Percentiles rank a stretch among this genome's conserved stretches.
Evolutionary conservation across 2,888 invertebrate genomes (phyloP).

Genomic region (Lasioglossum pauxillum): DNA sequence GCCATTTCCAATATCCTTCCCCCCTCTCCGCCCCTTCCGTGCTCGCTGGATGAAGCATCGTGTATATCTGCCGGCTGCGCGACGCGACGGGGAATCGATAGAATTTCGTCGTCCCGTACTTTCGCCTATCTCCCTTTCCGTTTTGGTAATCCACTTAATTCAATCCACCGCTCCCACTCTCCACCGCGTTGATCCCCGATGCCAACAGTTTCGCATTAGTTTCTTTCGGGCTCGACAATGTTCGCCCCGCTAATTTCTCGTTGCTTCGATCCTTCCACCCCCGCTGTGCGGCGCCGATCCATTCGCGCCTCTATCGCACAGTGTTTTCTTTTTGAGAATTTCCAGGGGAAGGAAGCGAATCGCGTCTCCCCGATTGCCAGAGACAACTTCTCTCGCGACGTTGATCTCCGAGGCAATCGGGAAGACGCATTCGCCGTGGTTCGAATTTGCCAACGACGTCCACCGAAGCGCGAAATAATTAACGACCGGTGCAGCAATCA

Average conservation of each 20-base stretch:
- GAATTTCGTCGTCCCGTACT: slow-evolving; percentile 64
- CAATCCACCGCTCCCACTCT: slow-evolving; percentile 43
- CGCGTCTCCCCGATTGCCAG: too few relatives aligned
- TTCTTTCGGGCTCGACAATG: slow-evolving; percentile 43
- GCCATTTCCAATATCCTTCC: slow-evolving; percentile 73
- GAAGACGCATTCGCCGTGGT: background rate
- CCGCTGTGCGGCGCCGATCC: slow-evolving; percentile 9
- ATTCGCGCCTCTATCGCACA: slow-evolving; percentile 19
- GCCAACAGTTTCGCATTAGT: slow-evolving; percentile 24
- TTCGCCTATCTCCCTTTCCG: slow-evolving; percentile 49
- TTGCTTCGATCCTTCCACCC: background rate
- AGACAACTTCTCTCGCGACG: background rate
- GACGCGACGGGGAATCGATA: slow-evolving; percentile 55
- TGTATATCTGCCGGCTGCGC: slow-evolving; percentile 43
- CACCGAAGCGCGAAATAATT: slow-evolving; percentile 29
- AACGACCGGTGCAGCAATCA: slow-evolving; percentile 32
- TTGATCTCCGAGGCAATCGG: background rate
- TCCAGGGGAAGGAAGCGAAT: background rate
- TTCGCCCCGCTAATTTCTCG: slow-evolving; percentile 12
- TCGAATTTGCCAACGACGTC: background rate
- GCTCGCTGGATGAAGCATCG: slow-evolving; percentile 14
- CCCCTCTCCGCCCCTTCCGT: background rate
- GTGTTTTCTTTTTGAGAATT: background rate
- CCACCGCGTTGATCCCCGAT: slow-evolving; percentile 31
- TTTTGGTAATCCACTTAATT: slow-evolving; percentile 63